Conservation (phyloP, 2,113 vertebrate species). For the Phoxinus phoxinus region DNA sequence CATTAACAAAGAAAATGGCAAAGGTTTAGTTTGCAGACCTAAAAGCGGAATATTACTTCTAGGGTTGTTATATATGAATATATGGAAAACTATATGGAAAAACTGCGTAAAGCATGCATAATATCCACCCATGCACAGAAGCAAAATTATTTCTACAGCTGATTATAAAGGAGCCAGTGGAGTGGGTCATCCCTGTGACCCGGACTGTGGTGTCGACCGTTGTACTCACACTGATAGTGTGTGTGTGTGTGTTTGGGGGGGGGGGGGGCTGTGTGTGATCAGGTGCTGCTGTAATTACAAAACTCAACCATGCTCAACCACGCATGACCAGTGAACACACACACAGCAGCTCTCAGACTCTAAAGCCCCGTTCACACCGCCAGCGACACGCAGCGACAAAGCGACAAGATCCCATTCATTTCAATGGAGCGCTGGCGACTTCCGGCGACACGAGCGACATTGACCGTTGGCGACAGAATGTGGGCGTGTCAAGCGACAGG, state of each 20-base stretch:
- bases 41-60: no score
- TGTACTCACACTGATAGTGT: conserved; percentile 15
- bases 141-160: background rate
- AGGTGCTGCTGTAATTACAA: conserved; percentile 78
- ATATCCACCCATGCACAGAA: conserved; percentile 20
- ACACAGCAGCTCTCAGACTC: conserved; percentile 72
- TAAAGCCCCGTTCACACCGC: no score
- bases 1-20: no score
- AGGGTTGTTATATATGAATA: no score
- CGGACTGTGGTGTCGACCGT: conserved; percentile 12
- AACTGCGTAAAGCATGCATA: background rate
- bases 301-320: conserved; percentile 72
- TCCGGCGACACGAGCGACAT: no score
- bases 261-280: conserved; percentile 62
- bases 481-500: no score
- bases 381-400: no score
- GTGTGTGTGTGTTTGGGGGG: no score
- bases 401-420: no score
- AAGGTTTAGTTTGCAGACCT: no score
- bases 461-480: no score
- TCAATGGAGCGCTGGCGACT: no score
- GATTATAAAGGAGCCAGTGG: background rate
- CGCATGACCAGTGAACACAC: conserved; percentile 71
- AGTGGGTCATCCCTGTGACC: background rate
- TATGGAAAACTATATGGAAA: background rate